A percentile compares a stretch with the other conserved stretches of the same genome.
These are phyloP conservation scores for Podarcis siculus DNA, from an alignment of 2,797 vertebrate species.

Conservation along the genomic window DNA sequence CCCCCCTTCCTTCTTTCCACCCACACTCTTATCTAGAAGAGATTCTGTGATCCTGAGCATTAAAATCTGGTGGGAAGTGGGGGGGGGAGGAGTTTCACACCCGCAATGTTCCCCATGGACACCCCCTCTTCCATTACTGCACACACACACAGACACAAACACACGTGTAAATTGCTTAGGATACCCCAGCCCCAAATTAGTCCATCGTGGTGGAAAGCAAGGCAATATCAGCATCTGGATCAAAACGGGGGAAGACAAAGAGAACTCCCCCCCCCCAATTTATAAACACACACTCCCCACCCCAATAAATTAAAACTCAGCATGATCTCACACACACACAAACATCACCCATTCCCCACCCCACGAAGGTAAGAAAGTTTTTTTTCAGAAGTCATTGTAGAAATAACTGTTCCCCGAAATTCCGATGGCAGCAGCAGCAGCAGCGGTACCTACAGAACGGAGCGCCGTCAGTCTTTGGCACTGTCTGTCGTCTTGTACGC, in stretches of 20 bases:
- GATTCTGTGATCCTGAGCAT: conserved; percentile 4
- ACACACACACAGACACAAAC: too few relatives aligned
- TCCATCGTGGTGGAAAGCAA: background rate
- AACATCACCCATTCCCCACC: background rate
- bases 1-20: background rate
- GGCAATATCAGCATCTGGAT: background rate
- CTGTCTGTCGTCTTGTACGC: background rate
- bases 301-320: conserved; percentile 34
- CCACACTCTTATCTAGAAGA: background rate
- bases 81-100: background rate
- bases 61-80: background rate
- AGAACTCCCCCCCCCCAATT: background rate
- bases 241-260: background rate
- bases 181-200: too few relatives aligned
- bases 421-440: background rate
- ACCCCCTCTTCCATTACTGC: background rate
- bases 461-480: background rate
- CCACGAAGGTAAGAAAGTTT: background rate
- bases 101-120: background rate
- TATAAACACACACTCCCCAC: background rate
- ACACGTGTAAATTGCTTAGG: too few relatives aligned
- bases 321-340: background rate
- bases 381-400: background rate
- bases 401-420: too few relatives aligned
- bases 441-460: background rate